Evolutionary conservation across 2,888 invertebrate species (phyloP).

Genomic region (Lasioglossum malachurum): DNA sequence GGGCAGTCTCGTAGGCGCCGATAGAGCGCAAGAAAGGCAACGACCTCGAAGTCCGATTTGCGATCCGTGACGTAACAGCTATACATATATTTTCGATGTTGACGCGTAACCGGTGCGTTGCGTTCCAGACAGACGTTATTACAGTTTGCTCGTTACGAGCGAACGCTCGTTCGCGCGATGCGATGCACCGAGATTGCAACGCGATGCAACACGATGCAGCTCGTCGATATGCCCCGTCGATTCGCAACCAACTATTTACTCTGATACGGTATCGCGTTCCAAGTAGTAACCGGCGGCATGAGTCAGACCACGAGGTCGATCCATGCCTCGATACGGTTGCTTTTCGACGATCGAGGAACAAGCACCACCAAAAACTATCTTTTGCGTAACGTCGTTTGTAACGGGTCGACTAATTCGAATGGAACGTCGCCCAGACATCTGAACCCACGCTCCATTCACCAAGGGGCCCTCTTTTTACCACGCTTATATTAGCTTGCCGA

Average conservation of each 20-base stretch:
- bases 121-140: slow-evolving; percentile 9
- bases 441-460: not conserved
- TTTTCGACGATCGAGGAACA: not conserved
- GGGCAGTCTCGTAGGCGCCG: slow-evolving; percentile 71
- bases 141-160: not conserved
- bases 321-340: not conserved
- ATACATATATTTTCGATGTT: slow-evolving; percentile 43
- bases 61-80: slow-evolving; percentile 69
- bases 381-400: not conserved
- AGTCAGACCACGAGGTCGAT: not conserved
- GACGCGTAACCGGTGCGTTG: slow-evolving; percentile 26
- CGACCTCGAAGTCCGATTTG: slow-evolving; percentile 77
- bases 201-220: not conserved
- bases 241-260: not conserved
- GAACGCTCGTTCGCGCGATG: not conserved
- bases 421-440: not conserved
- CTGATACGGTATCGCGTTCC: slow-evolving; percentile 7
- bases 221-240: not conserved
- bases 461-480: not conserved
- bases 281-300: not conserved
- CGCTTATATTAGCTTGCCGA: too few species aligned
- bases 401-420: not conserved
- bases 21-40: slow-evolving; percentile 76
- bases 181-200: not conserved
- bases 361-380: not conserved